Evolutionary conservation across 1,140 invertebrate species (phyloP), one percentile per base, ranked within the genome.

Genomic region (Neodiprion fabricii): DNA sequence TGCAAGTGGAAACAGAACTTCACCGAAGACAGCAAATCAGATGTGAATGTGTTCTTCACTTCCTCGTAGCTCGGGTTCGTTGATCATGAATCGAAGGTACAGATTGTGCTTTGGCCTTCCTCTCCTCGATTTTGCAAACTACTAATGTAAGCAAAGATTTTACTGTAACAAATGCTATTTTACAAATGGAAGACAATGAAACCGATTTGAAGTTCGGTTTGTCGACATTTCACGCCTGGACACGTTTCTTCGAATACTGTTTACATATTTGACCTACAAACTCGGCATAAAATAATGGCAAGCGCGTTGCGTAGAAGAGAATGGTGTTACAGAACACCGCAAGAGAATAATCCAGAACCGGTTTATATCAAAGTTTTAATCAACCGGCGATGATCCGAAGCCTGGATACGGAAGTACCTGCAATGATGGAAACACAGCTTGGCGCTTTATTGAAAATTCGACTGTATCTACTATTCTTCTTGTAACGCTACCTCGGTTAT

Each of bases 181-280:
- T 40, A 40, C 75, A 69, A 12, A 74, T 49, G 28, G 69, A 74
- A 17, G 66, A 77, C 14, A 17, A 67, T 14, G 14, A 48, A 50
- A n/a, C 50, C 14, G 73, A 70, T 23, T 67, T 78, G 9, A 61
- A 79, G 50, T 86, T 82, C 71, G 84, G 85, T 4, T 48, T 86
- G 66, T 84, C 82, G 9, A 76, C 80, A 2, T 75, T 85, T 49
- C 83, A 86, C 76, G 82, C 79, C 1, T 79, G 82, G 73, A 85
- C 84, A 69, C 65, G 81, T 12, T 79, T 80, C 75, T 80, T 85
- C 73, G 79, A 85, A 78, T 78, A 72, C 28, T 70, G 82, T 61
- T 74, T 83, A 21, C 79, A 84, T 21, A 21, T 73, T 68, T 84
- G 68, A 72, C 76, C 1, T 82, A 80, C 74, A 82, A 82, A 77